phyloP scores from a whole-genome alignment of 2,113 vertebrate species.

The Sitta europaea region DNA sequence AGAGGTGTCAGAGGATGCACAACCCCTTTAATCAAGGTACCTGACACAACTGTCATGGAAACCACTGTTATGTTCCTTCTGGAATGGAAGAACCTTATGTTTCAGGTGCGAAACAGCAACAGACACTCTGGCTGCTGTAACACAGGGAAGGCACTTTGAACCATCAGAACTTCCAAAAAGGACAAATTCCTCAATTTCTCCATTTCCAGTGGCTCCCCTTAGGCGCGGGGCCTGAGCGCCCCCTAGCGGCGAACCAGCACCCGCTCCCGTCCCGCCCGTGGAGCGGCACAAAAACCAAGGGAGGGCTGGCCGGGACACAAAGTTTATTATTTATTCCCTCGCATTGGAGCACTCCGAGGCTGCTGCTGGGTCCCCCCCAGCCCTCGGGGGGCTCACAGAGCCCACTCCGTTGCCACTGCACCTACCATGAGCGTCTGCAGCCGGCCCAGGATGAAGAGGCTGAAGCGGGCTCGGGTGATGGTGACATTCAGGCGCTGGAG shows the following conservation, averaged over 20 bases:
- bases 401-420: not conserved
- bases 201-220: not conserved
- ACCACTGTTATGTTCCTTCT: constrained; percentile 18
- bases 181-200: not conserved
- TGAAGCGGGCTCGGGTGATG: constrained; percentile 83
- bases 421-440: constrained; percentile 81
- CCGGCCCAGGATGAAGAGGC: constrained; percentile 85
- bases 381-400: not conserved
- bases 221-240: not conserved
- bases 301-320: too few relatives aligned
- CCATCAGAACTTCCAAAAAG: not conserved
- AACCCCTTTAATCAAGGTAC: not conserved
- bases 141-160: constrained; percentile 27
- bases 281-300: too few relatives aligned
- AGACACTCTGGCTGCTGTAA: constrained; percentile 36
- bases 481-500: constrained; percentile 84
- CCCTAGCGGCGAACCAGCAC: not conserved
- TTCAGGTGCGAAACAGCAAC: constrained; percentile 24
- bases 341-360: not conserved
- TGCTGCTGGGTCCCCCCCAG: not conserved
- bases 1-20: not conserved
- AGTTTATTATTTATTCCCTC: not conserved
- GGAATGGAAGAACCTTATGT: constrained; percentile 27
- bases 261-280: too few relatives aligned
- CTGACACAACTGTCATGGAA: constrained; percentile 25